Evolutionary conservation across 2,888 invertebrate genomes (phyloP).

Genomic region (Cryptus armator): DNA sequence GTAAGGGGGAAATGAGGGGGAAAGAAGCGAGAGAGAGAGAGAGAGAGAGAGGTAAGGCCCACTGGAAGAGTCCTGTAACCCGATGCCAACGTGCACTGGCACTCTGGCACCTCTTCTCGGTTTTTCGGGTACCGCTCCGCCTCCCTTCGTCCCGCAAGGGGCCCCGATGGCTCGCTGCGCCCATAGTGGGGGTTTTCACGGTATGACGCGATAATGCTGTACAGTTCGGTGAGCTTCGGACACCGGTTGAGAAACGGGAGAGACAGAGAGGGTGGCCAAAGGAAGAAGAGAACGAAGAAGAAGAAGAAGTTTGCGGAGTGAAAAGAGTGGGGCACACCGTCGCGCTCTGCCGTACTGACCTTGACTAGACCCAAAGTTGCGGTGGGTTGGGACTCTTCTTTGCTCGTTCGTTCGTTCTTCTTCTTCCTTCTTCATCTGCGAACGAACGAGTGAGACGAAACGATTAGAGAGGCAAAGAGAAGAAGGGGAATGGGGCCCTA

Average conservation of each 20-base stretch:
- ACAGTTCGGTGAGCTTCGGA: conserved; percentile 63
- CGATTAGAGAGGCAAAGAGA: conserved; percentile 19
- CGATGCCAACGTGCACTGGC: conserved; percentile 74
- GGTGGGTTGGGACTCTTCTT: conserved; percentile 81
- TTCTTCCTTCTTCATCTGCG: conserved; percentile 63
- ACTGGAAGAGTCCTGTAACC: conserved; percentile 74
- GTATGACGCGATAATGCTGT: conserved; percentile 81
- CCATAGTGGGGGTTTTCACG: conserved; percentile 72
- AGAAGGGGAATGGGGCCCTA: conserved; percentile 67
- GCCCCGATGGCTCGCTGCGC: conserved; percentile 24
- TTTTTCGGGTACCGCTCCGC: conserved; percentile 49
- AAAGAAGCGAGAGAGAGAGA: conserved; percentile 40
- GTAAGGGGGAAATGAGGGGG: conserved; percentile 28
- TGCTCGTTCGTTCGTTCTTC: conserved; percentile 65
- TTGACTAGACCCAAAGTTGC: conserved; percentile 84
- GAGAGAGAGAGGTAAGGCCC: conserved; percentile 46
- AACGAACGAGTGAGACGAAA: conserved; percentile 8
- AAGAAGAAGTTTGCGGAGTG: conserved; percentile 58
- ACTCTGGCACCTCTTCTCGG: conserved; percentile 46
- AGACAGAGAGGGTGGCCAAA: neutral
- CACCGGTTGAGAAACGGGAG: too few species aligned
- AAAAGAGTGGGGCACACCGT: conserved; percentile 59
- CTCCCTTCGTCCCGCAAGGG: conserved; percentile 61
- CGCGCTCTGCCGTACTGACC: conserved; percentile 81
- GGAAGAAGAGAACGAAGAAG: conserved; percentile 32